A percentile compares a stretch with the other conserved stretches of the same genome.
These are phyloP conservation scores for Eupithecia subfuscata DNA, from an alignment of 2,888 invertebrate species.

Conservation along the genomic window DNA sequence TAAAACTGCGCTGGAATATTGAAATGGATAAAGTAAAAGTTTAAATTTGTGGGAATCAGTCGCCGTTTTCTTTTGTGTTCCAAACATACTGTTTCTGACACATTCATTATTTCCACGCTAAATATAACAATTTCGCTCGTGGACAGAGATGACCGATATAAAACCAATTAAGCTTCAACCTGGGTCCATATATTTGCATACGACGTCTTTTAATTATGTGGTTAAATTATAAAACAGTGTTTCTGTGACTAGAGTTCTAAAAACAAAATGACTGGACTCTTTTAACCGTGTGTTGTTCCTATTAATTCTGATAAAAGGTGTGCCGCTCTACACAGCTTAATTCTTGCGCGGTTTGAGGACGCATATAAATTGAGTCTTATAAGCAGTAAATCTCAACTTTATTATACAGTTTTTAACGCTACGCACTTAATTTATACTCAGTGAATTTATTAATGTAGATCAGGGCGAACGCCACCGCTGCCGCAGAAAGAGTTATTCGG, in stretches of 20 bases:
- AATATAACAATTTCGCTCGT: not conserved
- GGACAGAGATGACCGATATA: conserved; percentile 15
- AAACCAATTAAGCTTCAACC: conserved; percentile 18
- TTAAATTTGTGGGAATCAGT: not conserved
- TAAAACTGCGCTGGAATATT: not conserved
- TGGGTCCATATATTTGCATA: conserved; percentile 2
- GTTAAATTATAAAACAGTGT: not conserved
- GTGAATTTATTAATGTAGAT: conserved; percentile 63
- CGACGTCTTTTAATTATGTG: not conserved
- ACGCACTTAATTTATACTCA: conserved; percentile 62
- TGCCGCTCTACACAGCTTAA: not conserved
- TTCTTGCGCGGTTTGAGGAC: not conserved
- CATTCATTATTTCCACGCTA: not conserved
- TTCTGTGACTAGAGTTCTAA: not conserved
- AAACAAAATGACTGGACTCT: not conserved
- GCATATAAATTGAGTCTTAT: conserved; percentile 17
- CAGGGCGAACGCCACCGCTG: conserved; percentile 57
- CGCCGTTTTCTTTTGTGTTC: not conserved
- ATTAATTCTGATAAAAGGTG: not conserved
- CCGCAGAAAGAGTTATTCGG: conserved; percentile 64
- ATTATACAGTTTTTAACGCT: conserved; percentile 50
- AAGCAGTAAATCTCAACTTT: conserved; percentile 35
- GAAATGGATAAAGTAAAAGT: not conserved
- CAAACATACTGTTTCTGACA: not conserved
- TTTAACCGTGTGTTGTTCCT: not conserved